Evolutionary conservation across 1,140 invertebrate species (phyloP).

Genomic region (Zelostemma sp.): DNA sequence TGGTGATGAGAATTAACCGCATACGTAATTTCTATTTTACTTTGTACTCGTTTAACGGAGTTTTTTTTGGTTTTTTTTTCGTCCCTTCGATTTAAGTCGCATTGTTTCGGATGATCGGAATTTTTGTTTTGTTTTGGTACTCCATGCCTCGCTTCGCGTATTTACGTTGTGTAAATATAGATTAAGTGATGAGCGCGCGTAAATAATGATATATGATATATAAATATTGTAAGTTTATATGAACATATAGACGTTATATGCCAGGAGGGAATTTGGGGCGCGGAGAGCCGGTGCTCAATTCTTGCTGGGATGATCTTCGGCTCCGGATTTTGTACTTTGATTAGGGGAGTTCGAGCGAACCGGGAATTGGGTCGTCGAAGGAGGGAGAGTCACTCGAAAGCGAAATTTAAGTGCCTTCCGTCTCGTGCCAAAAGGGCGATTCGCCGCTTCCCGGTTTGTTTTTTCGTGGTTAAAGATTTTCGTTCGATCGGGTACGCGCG

Average conservation of each 20-base stretch:
- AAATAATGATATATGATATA: slow-evolving; percentile 2
- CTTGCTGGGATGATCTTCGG: too few relatives aligned
- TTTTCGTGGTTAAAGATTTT: too few relatives aligned
- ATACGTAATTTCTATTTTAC: too few relatives aligned
- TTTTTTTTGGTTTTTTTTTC: neutral
- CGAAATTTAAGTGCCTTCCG: slow-evolving; percentile 45
- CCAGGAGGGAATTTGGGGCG: neutral
- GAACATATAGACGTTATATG: neutral
- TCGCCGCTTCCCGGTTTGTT: slow-evolving; percentile 6
- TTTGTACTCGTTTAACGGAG: too few relatives aligned
- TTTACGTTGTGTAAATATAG: neutral
- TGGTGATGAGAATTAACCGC: too few relatives aligned
- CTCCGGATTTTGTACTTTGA: too few relatives aligned
- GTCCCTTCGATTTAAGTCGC: neutral
- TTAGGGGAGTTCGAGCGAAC: too few relatives aligned
- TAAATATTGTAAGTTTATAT: slow-evolving; percentile 1
- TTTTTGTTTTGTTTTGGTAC: too few relatives aligned
- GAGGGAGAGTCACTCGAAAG: too few relatives aligned
- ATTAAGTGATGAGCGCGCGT: neutral
- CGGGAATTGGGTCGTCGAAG: neutral
- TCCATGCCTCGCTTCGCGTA: slow-evolving; percentile 23
- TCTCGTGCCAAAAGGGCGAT: slow-evolving; percentile 38
- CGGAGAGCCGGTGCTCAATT: slow-evolving; percentile 1
- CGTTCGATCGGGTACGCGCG: too few relatives aligned
- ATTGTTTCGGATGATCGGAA: too few relatives aligned